These are phyloP conservation scores for Chelonoidis abingdonii DNA, from an alignment of 2,113 vertebrate genomes.

Conservation along the genomic window DNA sequence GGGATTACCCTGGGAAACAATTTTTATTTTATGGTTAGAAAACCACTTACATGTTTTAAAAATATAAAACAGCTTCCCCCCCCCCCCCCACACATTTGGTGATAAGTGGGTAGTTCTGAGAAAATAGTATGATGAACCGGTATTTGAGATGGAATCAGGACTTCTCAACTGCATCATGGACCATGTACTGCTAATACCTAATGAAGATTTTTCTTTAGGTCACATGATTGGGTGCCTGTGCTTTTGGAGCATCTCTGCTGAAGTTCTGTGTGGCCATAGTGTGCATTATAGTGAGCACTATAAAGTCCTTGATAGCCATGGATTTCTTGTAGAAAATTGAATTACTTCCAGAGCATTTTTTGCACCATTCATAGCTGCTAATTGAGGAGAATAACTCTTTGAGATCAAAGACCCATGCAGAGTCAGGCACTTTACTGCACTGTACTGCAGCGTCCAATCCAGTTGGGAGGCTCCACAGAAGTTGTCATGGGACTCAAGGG, in stretches of 20 bases:
- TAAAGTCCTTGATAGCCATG: background rate
- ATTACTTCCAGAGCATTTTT: background rate
- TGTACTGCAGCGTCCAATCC: background rate
- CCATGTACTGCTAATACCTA: background rate
- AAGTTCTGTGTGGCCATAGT: background rate
- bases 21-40: background rate
- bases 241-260: background rate
- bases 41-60: background rate
- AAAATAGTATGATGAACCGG: background rate
- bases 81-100: background rate
- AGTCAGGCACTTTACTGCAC: background rate
- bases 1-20: background rate
- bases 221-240: background rate
- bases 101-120: background rate
- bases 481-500: background rate
- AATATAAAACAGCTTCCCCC: background rate
- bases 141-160: background rate
- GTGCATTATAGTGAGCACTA: background rate
- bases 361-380: background rate
- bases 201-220: background rate
- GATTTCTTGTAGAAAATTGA: background rate
- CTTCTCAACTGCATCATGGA: background rate
- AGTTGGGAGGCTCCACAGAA: background rate
- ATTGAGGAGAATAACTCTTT: conserved; percentile 1
- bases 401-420: background rate